Evolutionary conservation across 2,113 vertebrate species (phyloP).

Genomic region (Indicator indicator): DNA sequence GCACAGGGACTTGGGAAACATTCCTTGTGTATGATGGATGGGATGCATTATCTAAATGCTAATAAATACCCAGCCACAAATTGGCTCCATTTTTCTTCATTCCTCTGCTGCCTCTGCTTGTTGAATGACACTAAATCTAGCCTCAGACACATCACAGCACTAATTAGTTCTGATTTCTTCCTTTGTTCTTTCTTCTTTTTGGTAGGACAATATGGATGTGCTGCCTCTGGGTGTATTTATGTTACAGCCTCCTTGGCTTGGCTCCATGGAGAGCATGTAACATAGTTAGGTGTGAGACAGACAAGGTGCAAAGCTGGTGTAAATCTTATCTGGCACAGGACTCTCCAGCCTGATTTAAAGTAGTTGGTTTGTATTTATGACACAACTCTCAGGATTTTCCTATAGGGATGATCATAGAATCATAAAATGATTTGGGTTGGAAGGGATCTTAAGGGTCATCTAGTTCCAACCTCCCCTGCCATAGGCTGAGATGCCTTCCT

Average conservation of each 20-base stretch:
- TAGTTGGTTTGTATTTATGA: background rate
- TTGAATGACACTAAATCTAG: conserved; percentile 6
- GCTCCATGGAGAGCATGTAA: fast-evolving
- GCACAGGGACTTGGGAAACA: background rate
- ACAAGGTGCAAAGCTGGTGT: background rate
- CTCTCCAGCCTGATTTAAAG: background rate
- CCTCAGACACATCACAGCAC: background rate
- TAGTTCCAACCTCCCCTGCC: too few species aligned
- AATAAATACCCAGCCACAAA: conserved; percentile 61
- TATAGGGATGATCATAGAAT: background rate
- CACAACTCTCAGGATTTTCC: background rate
- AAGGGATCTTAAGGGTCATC: too few species aligned
- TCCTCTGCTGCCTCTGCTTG: conserved; percentile 25
- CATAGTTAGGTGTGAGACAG: background rate
- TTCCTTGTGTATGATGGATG: conserved; percentile 55
- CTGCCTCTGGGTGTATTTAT: background rate
- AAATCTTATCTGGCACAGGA: background rate
- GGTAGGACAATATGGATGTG: background rate
- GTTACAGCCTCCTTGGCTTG: background rate
- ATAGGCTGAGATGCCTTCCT: too few species aligned
- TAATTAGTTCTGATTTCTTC: conserved; percentile 8
- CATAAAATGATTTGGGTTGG: too few species aligned
- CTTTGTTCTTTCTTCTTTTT: background rate
- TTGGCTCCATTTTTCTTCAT: conserved; percentile 70
- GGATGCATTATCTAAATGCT: conserved; percentile 51